Conservation (phyloP, 2,113 vertebrate species). For the Brachyhypopomus gauderio region DNA sequence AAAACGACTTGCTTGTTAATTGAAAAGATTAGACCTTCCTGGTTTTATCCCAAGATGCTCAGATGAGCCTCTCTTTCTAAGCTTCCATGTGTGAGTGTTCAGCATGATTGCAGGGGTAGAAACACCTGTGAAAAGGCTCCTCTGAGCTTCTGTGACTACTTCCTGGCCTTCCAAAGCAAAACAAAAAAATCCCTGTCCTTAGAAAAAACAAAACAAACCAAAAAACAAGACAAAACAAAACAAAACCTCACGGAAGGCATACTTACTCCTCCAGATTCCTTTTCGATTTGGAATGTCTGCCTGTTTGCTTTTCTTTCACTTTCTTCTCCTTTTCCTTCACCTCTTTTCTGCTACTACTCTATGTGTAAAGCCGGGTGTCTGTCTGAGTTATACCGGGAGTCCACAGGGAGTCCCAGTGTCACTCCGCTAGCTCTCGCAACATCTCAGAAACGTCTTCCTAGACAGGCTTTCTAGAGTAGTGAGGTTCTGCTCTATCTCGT, state of each 20-base stretch:
- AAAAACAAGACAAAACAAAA: not conserved
- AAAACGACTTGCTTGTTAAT: no score
- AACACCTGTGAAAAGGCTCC: constrained; percentile 66
- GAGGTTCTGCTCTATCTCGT: not conserved
- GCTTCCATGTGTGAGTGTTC: constrained; percentile 50
- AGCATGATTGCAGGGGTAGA: constrained; percentile 51
- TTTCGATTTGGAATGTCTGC: constrained; percentile 64
- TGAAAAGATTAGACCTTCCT: no score
- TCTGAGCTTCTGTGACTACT: constrained; percentile 59
- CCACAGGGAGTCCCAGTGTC: not conserved
- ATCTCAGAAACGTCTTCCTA: not conserved
- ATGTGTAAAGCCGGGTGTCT: not conserved
- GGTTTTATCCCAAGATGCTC: not conserved
- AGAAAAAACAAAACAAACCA: not conserved
- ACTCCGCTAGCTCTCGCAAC: not conserved
- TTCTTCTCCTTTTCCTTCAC: constrained; percentile 34
- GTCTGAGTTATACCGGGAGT: no score
- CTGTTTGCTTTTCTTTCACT: constrained; percentile 36
- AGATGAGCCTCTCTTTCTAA: constrained; percentile 46
- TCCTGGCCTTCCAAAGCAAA: constrained; percentile 27
- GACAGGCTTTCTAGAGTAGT: not conserved
- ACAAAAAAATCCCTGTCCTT: not conserved
- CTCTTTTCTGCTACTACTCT: constrained; percentile 56
- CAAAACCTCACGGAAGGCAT: not conserved
- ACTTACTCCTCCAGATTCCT: constrained; percentile 53